Base-by-base conservation (phyloP, 2,113 vertebrate species). In the Diglossa brunneiventris region DNA sequence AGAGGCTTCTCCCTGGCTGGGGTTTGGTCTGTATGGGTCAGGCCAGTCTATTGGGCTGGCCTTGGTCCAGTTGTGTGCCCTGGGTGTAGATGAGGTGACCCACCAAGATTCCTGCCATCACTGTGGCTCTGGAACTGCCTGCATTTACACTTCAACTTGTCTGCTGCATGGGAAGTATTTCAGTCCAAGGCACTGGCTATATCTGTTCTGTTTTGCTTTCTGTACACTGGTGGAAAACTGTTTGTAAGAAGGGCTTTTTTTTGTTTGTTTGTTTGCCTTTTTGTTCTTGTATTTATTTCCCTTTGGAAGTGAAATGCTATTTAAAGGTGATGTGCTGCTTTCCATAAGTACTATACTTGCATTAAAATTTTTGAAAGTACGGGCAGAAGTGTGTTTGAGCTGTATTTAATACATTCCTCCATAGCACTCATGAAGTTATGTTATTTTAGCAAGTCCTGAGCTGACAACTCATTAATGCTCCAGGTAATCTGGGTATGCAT, bases 11-110 rank as follows among this genome's bases (percentile, higher is more conserved):
- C 9, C 35, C 23, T 31, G 18, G 4, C 26, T 7, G 2, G 18
- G 19, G 35, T 10, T 30, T 52, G 22, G 39, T 39, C 68, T 31
- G 9, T 7, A 3, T 0, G 1, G 30, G 30, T 59, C 53, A 58
- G 78, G 21, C 8, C 27, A 11, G 30, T 8, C 35, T 47, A 27
- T 49, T 31, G 12, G 58, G 10, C 12, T 16, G 24, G 33, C 6
- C 6, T 49, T 33, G 42, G 67, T 46, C 33, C 39, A 76, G n/a
- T 42, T 11, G 9, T 3, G 5, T 66, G 55, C 27, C 31, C 46
- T 39, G 42, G 17, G 21, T 3, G 1, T 6, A 30, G 44, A 3
- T 35, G 47, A 63, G 9, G 17, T 16, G 33, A 55, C 20, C 37
- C 46, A 41, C 13, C 0, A 2, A 52, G 15, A 26, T 7, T 84